A percentile compares a stretch with the other conserved stretches of the same genome.
Evolutionary conservation across 2,797 vertebrate species (phyloP).

Genomic region (Pipistrellus pygmaeus): DNA sequence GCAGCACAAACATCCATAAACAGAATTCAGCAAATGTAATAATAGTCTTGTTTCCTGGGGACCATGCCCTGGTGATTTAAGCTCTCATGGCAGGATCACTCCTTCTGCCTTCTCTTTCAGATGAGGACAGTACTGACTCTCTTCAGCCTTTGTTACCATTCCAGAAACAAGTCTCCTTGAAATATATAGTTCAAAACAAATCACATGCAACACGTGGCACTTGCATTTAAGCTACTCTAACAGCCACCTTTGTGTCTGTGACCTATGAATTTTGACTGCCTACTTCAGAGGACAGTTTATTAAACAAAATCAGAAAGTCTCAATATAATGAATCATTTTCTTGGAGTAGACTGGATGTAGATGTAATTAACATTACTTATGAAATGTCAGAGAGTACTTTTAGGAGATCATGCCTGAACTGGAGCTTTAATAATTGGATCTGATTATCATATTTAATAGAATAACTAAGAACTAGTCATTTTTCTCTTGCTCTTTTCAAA

Average conservation of each 20-base stretch:
- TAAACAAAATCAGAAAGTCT: background rate
- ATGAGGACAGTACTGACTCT: background rate
- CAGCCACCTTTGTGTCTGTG: background rate
- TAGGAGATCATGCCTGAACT: background rate
- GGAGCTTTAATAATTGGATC: background rate
- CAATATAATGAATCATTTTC: background rate
- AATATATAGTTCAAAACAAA: constrained; percentile 1
- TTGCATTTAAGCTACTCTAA: background rate
- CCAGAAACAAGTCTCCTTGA: background rate
- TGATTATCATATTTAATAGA: background rate
- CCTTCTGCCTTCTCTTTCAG: background rate
- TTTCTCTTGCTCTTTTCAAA: background rate
- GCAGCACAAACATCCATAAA: background rate
- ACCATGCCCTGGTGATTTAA: background rate
- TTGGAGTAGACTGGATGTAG: background rate
- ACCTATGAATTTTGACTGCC: background rate
- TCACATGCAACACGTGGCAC: background rate
- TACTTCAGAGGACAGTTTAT: background rate
- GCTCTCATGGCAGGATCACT: background rate
- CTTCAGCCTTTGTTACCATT: background rate
- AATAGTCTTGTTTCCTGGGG: background rate
- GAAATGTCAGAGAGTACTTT: background rate
- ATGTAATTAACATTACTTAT: background rate
- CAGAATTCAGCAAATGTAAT: background rate
- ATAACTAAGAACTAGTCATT: constrained; percentile 4